phyloP scores from a whole-genome alignment of 2,888 invertebrate genomes.

The Epiblema foenella region DNA sequence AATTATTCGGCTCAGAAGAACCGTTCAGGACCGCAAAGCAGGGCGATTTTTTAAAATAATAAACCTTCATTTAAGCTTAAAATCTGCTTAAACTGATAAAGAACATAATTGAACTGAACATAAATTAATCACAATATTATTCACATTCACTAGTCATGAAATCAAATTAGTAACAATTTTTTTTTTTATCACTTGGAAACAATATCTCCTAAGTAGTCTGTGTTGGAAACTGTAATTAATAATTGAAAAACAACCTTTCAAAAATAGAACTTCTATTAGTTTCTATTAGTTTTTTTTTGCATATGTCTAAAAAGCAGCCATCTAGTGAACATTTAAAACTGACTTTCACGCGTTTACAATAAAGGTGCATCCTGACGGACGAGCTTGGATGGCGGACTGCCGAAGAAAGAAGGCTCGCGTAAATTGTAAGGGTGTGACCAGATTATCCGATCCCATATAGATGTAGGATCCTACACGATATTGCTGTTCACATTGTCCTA shows the following conservation, averaged over 20 bases:
- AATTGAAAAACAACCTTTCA: conserved; percentile 46
- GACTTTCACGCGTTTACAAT: too few relatives aligned
- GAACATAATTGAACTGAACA: conserved; percentile 56
- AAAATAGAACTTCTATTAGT: too few relatives aligned
- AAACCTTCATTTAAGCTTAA: conserved; percentile 57
- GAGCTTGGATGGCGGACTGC: too few relatives aligned
- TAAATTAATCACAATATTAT: conserved; percentile 52
- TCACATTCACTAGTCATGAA: conserved; percentile 52
- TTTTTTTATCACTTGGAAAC: conserved; percentile 24
- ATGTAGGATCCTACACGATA: too few relatives aligned
- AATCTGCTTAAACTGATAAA: conserved; percentile 51
- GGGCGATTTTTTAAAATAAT: conserved; percentile 58
- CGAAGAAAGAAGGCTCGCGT: too few relatives aligned
- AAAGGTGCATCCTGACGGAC: too few relatives aligned
- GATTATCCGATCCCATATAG: too few relatives aligned
- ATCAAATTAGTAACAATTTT: neutral
- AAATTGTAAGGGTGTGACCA: too few relatives aligned
- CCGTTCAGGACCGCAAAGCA: conserved; percentile 58
- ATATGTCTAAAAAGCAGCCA: too few relatives aligned
- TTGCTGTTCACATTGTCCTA: too few relatives aligned
- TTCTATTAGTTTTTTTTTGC: neutral
- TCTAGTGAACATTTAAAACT: too few relatives aligned
- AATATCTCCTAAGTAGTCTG: too few relatives aligned
- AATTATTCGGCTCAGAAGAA: conserved; percentile 59
- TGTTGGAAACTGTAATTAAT: conserved; percentile 52